Percentiles rank a stretch among this genome's conserved stretches.
These are phyloP conservation scores for Epinephelus awoara DNA, from an alignment of 2,797 vertebrate species.

Conservation along the genomic window DNA sequence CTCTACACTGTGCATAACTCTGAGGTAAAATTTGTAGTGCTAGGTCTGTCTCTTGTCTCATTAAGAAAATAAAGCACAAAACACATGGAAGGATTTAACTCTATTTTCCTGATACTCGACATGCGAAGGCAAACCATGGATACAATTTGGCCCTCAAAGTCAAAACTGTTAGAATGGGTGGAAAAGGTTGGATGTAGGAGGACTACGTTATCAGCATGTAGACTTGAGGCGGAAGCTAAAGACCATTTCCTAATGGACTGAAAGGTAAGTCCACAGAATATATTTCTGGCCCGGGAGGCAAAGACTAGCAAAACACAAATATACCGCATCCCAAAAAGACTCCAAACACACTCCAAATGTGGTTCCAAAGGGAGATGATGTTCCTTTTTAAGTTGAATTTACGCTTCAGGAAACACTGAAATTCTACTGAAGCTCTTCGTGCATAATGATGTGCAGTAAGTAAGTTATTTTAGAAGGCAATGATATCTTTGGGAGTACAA, in stretches of 20 bases:
- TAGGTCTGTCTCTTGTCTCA: background rate
- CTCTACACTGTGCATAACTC: background rate
- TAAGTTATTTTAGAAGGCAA: constrained; percentile 36
- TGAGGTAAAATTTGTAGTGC: background rate
- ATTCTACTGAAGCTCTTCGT: constrained; percentile 41
- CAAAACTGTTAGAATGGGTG: background rate
- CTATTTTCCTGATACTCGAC: background rate
- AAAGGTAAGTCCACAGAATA: constrained; percentile 24
- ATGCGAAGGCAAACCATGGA: background rate
- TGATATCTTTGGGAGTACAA: constrained; percentile 11
- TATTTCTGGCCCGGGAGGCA: constrained; percentile 9
- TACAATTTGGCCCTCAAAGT: background rate
- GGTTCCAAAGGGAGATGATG: constrained; percentile 33
- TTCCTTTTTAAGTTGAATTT: constrained; percentile 46
- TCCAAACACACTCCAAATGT: constrained; percentile 24
- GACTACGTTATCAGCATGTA: constrained; percentile 24
- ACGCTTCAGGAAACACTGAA: constrained; percentile 44
- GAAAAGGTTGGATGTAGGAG: constrained; percentile 6
- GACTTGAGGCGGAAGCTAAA: constrained; percentile 5
- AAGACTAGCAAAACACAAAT: constrained; percentile 38
- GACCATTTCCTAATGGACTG: constrained; percentile 45
- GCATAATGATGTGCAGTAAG: constrained; percentile 45
- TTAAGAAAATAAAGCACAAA: background rate
- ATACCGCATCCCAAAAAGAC: constrained; percentile 9
- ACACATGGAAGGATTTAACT: background rate